Conservation (phyloP, 1,140 invertebrate species). For the Magallana gigas region DNA sequence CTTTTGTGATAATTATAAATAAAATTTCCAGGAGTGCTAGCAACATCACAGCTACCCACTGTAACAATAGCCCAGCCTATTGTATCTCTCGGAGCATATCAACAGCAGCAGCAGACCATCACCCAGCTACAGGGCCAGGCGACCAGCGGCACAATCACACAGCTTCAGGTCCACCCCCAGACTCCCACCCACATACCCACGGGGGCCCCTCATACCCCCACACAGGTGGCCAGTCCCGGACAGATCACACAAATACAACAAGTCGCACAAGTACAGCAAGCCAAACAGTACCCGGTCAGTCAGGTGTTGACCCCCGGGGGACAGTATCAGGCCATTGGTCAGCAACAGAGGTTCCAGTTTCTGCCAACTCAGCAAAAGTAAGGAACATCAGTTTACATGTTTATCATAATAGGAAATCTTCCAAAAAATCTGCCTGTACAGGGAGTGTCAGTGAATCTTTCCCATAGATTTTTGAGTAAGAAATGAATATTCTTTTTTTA, state of each 20-base stretch:
- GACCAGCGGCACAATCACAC: slow-evolving; percentile 21
- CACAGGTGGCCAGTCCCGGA: slow-evolving; percentile 38
- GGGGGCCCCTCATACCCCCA: slow-evolving; percentile 36
- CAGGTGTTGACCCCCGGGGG: slow-evolving; percentile 27
- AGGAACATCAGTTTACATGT: neutral
- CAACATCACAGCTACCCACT: slow-evolving; percentile 41
- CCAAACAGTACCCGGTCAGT: slow-evolving; percentile 23
- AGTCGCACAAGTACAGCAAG: slow-evolving; percentile 35
- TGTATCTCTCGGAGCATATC: slow-evolving; percentile 48
- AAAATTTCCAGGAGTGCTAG: slow-evolving; percentile 29
- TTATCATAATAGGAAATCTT: too few relatives aligned
- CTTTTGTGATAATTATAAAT: too few relatives aligned
- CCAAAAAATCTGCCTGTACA: too few relatives aligned
- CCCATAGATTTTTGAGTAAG: too few relatives aligned
- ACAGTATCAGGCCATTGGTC: neutral
- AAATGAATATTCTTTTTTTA: slow-evolving; percentile 26
- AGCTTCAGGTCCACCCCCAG: slow-evolving; percentile 51
- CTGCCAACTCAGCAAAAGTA: slow-evolving; percentile 33
- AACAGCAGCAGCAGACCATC: slow-evolving; percentile 34
- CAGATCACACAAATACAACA: slow-evolving; percentile 43
- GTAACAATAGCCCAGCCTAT: slow-evolving; percentile 50
- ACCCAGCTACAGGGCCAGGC: slow-evolving; percentile 13
- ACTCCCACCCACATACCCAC: slow-evolving; percentile 46
- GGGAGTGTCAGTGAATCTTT: too few relatives aligned
- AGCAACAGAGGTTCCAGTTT: slow-evolving; percentile 35